These are phyloP conservation scores for Hippocampus abdominalis DNA, from an alignment of 2,113 vertebrate species.

Conservation along the genomic window DNA sequence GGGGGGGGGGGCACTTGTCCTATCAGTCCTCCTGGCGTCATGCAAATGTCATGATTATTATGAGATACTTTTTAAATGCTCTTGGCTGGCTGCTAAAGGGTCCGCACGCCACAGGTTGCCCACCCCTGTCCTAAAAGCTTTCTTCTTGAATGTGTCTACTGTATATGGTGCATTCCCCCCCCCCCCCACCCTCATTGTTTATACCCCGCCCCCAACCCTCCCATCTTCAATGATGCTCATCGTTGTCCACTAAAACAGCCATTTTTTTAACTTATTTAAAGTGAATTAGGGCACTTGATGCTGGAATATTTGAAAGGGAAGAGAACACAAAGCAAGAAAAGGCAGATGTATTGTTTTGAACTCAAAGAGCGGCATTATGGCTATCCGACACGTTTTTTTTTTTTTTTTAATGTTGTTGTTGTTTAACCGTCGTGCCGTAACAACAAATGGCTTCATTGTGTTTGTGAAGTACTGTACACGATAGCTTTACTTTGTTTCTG, in stretches of 20 bases:
- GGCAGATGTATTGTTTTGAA: slow-evolving; percentile 30
- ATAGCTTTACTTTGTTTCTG: slow-evolving; percentile 77
- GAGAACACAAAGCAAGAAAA: slow-evolving; percentile 56
- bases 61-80: background rate
- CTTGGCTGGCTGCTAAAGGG: background rate
- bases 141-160: slow-evolving; percentile 71
- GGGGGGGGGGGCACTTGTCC: slow-evolving; percentile 33
- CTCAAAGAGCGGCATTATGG: slow-evolving; percentile 60
- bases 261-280: slow-evolving; percentile 64
- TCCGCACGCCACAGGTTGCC: background rate
- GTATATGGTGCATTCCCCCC: slow-evolving; percentile 51
- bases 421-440: slow-evolving; percentile 60
- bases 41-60: background rate
- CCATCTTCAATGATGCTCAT: slow-evolving; percentile 46
- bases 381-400: slow-evolving; percentile 24
- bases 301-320: slow-evolving; percentile 76
- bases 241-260: slow-evolving; percentile 49
- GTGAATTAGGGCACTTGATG: slow-evolving; percentile 74
- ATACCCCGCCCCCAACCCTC: background rate
- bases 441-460: slow-evolving; percentile 61
- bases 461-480: slow-evolving; percentile 76
- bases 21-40: slow-evolving; percentile 22
- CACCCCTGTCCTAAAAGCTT: slow-evolving; percentile 51
- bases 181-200: slow-evolving; percentile 10
- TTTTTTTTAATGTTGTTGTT: slow-evolving; percentile 45